Percentiles rank a stretch among this genome's conserved stretches.
Conservation (phyloP, 2,797 vertebrate species). For the Acestrorhynchus altus region DNA sequence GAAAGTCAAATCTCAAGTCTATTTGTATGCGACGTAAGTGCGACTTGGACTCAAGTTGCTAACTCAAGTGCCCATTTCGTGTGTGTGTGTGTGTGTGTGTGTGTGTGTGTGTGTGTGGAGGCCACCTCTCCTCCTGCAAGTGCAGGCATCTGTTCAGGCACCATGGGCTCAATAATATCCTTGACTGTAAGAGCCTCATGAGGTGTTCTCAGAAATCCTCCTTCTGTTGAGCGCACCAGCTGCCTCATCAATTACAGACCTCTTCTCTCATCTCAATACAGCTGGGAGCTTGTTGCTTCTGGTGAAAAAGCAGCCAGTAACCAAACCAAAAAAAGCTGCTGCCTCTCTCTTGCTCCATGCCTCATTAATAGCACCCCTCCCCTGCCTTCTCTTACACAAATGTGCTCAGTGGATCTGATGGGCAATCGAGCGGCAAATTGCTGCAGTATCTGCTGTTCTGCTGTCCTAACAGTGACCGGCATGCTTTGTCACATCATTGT, state of each 20-base stretch:
- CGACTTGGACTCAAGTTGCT: no score
- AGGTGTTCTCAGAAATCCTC: slow-evolving; percentile 47
- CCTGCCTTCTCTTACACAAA: slow-evolving; percentile 19
- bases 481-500: slow-evolving; percentile 12
- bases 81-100: neutral
- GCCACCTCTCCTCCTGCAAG: slow-evolving; percentile 18
- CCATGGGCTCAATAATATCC: slow-evolving; percentile 48
- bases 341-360: slow-evolving; percentile 34
- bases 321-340: slow-evolving; percentile 44
- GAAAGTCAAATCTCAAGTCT: no score
- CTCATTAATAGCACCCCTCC: slow-evolving; percentile 28
- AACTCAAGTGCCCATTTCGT: no score
- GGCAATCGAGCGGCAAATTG: slow-evolving; percentile 42
- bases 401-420: slow-evolving; percentile 27
- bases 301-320: slow-evolving; percentile 34
- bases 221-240: slow-evolving; percentile 55
- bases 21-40: no score
- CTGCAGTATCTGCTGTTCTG: slow-evolving; percentile 26
- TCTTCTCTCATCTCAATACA: slow-evolving; percentile 54
- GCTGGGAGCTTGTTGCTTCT: slow-evolving; percentile 60
- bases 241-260: slow-evolving; percentile 59
- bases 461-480: slow-evolving; percentile 19
- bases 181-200: slow-evolving; percentile 52
- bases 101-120: neutral
- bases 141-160: slow-evolving; percentile 36